A percentile compares a stretch with the other conserved stretches of the same genome.
Evolutionary conservation across 2,888 invertebrate genomes (phyloP).

Genomic region (Drosophila trichaetosa): DNA sequence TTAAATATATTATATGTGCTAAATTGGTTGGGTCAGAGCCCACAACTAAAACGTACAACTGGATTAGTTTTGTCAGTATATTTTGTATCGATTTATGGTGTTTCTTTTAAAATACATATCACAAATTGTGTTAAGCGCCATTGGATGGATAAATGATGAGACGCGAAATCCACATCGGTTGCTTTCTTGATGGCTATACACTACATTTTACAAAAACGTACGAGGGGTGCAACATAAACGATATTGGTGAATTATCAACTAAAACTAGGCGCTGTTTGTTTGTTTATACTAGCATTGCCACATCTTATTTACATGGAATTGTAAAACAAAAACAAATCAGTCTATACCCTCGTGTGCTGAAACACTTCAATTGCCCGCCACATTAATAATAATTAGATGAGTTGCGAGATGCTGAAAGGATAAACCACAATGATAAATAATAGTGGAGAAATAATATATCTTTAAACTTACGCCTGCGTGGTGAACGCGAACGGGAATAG

Average conservation of each 20-base stretch:
- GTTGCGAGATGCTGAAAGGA: constrained; percentile 24
- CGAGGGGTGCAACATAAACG: constrained; percentile 36
- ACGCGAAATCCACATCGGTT: constrained; percentile 33
- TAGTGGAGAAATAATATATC: background rate
- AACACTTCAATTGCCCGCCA: background rate
- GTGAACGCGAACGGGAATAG: constrained; percentile 74
- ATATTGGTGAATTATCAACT: constrained; percentile 22
- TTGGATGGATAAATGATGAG: constrained; percentile 8
- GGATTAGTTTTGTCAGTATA: constrained; percentile 44
- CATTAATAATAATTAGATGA: constrained; percentile 54
- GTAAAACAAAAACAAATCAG: constrained; percentile 36
- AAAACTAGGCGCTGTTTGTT: constrained; percentile 13
- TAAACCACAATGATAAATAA: background rate
- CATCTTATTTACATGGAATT: constrained; percentile 5
- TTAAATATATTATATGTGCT: background rate
- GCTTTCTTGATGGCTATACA: constrained; percentile 38
- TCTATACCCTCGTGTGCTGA: constrained; percentile 43
- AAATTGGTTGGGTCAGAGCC: constrained; percentile 1
- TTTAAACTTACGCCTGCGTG: constrained; percentile 64
- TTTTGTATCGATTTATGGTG: constrained; percentile 44
- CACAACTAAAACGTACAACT: constrained; percentile 35
- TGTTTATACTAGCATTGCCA: constrained; percentile 21
- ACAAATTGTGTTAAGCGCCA: constrained; percentile 52
- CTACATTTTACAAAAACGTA: constrained; percentile 39
- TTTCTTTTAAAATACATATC: constrained; percentile 60